Conservation (phyloP, 1,140 invertebrate genomes). For the Drosophila arawakana region DNA sequence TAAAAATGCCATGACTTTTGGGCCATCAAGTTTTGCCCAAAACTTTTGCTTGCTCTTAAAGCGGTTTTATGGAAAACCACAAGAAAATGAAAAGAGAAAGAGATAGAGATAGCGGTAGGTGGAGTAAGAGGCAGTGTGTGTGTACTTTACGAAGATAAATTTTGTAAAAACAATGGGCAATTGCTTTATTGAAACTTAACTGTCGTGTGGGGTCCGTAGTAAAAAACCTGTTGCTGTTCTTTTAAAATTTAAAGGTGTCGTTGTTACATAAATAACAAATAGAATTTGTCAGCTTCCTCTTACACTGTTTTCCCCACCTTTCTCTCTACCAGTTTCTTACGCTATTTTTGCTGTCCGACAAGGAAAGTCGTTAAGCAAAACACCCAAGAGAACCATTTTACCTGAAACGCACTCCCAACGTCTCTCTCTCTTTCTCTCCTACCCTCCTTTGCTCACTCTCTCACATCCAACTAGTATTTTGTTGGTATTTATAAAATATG, state of each 20-base stretch:
- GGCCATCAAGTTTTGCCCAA: conserved; percentile 37
- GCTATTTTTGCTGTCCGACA: neutral
- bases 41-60: conserved; percentile 34
- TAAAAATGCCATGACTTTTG: conserved; percentile 58
- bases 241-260: conserved; percentile 10
- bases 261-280: conserved; percentile 37
- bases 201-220: conserved; percentile 18
- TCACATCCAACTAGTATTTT: conserved; percentile 12
- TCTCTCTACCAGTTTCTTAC: neutral
- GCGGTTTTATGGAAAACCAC: neutral
- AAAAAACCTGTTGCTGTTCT: conserved; percentile 37
- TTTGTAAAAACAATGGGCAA: conserved; percentile 26
- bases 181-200: conserved; percentile 44
- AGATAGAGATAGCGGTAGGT: neutral
- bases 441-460: neutral
- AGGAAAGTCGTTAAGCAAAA: conserved; percentile 12
- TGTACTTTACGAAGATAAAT: conserved; percentile 16
- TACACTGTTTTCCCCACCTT: neutral
- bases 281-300: conserved; percentile 16
- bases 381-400: conserved; percentile 24
- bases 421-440: neutral
- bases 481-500: conserved; percentile 23
- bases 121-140: neutral
- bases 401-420: neutral
- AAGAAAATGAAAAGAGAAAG: neutral